Evolutionary conservation across 2,113 vertebrate species (phyloP), one percentile per base, ranked within the genome.

Genomic region (Crypturellus undulatus): DNA sequence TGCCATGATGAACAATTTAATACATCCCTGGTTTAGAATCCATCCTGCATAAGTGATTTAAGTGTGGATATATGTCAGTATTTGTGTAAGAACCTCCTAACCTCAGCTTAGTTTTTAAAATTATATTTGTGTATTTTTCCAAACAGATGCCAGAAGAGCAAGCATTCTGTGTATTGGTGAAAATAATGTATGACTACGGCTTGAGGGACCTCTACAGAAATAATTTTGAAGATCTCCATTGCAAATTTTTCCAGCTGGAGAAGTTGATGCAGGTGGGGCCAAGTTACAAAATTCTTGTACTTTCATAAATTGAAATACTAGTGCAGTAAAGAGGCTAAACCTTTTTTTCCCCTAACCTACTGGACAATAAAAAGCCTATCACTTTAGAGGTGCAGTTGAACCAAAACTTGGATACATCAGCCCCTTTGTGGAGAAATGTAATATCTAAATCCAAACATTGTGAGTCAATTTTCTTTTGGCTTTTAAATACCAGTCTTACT

Each of bases 201-300:
- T 98, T 99, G 81, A 97, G 99, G 92, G 98, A 98, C 60, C 99
- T 99, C 80, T 99, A 99, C 98, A 99, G 98, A 98, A 99, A 99
- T 98, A 99, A 99, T 97, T 99, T 99, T 96, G 99, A 99, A 97
- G 99, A 99, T 98, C 99, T 99, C 86, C 99, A 99, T 84, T 99
- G 99, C 98, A 99, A 99, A 98, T 99, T 99, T 94, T 99, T 98
- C 98, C 99, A 99, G 87, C 97, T 99, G 96, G 99, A 99, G 96
- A 98, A 97, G 92, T 97, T 99, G 83, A 98, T 99, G 95, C 99
- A 99, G 99, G 99, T 99, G 91, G 88, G 97, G 49, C 43, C 45
- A 64, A 56, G 76, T 34, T 40, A 49, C 82, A 18, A 75, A 82
- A 78, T 59, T 79, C 72, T 82, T 77, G 30, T 88, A 4, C 10